Conservation (phyloP, 2,113 vertebrate genomes). For the Ivindomyrus marchei region DNA sequence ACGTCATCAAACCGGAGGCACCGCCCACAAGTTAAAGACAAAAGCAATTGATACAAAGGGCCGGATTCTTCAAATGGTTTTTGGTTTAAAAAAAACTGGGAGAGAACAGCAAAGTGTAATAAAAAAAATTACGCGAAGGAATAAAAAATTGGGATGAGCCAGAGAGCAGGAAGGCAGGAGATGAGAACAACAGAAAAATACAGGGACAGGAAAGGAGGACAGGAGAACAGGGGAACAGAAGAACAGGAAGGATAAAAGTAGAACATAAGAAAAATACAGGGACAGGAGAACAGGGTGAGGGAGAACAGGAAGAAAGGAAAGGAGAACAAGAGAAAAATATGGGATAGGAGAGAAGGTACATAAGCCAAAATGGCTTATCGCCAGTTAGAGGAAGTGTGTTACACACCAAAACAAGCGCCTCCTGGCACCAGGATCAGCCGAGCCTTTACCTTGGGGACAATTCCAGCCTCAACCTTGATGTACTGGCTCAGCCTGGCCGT, state of each 20-base stretch:
- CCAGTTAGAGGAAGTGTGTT: not conserved
- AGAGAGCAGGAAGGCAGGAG: not conserved
- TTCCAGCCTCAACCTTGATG: conserved; percentile 82
- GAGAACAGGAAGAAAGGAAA: not conserved
- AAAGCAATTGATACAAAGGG: not conserved
- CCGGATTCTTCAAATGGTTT: not conserved
- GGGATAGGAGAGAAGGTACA: not conserved
- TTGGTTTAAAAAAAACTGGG: not conserved
- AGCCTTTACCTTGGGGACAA: conserved; percentile 67
- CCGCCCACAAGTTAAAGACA: not conserved
- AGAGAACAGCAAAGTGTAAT: not conserved
- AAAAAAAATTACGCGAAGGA: not conserved
- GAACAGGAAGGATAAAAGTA: not conserved
- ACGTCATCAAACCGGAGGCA: not conserved
- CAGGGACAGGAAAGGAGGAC: not conserved
- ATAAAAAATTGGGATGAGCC: not conserved
- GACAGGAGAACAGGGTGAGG: not conserved
- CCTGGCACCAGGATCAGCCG: not conserved
- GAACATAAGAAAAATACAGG: not conserved
- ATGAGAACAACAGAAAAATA: not conserved
- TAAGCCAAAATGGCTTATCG: not conserved
- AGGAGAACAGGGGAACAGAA: not conserved
- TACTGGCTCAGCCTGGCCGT: conserved; percentile 78
- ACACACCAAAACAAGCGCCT: not conserved
- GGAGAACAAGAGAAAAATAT: not conserved